A percentile compares a stretch with the other conserved stretches of the same genome.
Evolutionary conservation across 2,113 vertebrate genomes (phyloP).

Genomic region (Camarhynchus parvulus): DNA sequence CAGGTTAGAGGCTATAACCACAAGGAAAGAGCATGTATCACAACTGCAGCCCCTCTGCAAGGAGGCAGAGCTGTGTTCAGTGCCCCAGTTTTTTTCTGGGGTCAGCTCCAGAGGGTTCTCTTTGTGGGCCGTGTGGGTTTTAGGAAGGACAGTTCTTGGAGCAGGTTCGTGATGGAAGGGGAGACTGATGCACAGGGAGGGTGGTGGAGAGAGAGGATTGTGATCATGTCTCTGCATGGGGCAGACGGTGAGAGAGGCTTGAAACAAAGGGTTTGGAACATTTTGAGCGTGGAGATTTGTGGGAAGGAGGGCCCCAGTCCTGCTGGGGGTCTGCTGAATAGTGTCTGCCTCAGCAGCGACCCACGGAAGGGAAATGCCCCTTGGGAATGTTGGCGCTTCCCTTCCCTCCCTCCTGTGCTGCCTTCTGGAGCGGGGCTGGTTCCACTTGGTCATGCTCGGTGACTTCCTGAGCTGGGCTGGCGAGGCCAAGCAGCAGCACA

Average conservation of each 20-base stretch:
- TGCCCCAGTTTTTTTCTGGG: not conserved
- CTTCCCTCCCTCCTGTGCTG: constrained; percentile 4
- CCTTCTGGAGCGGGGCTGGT: constrained; percentile 1
- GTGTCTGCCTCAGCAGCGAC: constrained; percentile 40
- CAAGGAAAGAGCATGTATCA: constrained; percentile 4
- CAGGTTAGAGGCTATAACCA: constrained; percentile 44
- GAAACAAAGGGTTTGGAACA: constrained; percentile 35
- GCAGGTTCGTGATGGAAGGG: fast-evolving
- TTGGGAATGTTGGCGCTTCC: not conserved
- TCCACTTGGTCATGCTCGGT: constrained; percentile 47
- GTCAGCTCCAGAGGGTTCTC: not conserved
- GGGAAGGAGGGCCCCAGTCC: constrained; percentile 11
- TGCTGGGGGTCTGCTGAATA: constrained; percentile 36
- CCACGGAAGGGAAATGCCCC: constrained; percentile 4
- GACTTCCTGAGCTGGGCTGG: not conserved
- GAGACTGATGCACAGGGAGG: not conserved
- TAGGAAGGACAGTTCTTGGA: not conserved
- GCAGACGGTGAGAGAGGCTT: not conserved
- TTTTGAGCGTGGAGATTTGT: constrained; percentile 37
- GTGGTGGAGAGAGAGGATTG: not conserved
- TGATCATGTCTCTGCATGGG: not conserved
- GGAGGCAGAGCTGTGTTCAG: not conserved
- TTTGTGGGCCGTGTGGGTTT: fast-evolving
- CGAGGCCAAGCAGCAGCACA: not conserved
- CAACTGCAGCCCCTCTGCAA: not conserved